Conservation (phyloP, 2,113 vertebrate species). For the Phalacrocorax carbo region DNA sequence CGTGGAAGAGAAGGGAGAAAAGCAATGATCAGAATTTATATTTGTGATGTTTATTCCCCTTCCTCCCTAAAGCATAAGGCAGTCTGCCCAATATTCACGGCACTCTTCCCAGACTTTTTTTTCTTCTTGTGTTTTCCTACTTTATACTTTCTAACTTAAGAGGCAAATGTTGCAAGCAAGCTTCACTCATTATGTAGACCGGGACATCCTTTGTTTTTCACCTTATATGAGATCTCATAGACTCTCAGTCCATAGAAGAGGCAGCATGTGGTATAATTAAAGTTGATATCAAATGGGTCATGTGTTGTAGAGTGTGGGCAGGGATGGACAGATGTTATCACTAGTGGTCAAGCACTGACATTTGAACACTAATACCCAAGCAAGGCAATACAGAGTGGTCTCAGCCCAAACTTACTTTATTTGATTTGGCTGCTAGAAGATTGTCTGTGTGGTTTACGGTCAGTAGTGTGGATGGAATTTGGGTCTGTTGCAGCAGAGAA, state of each 20-base stretch:
- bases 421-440: not conserved
- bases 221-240: not conserved
- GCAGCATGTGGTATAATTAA: not conserved
- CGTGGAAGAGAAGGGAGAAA: not conserved
- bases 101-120: not conserved
- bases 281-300: not conserved
- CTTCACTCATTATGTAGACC: accelerated
- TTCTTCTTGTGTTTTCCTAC: not conserved
- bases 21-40: not conserved
- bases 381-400: not conserved
- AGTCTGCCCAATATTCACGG: not conserved
- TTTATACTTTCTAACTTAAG: not conserved
- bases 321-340: not conserved
- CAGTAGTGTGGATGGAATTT: not conserved
- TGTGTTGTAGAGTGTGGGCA: not conserved
- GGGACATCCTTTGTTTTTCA: not conserved
- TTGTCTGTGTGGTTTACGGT: not conserved
- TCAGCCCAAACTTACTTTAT: not conserved
- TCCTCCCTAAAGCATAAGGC: not conserved
- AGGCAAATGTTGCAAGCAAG: not conserved
- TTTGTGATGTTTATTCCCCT: not conserved
- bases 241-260: not conserved
- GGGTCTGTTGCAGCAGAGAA: not conserved
- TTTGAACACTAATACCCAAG: not conserved
- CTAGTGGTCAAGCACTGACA: not conserved